phyloP scores from a whole-genome alignment of 2,797 vertebrate genomes.

The Onychomys torridus region DNA sequence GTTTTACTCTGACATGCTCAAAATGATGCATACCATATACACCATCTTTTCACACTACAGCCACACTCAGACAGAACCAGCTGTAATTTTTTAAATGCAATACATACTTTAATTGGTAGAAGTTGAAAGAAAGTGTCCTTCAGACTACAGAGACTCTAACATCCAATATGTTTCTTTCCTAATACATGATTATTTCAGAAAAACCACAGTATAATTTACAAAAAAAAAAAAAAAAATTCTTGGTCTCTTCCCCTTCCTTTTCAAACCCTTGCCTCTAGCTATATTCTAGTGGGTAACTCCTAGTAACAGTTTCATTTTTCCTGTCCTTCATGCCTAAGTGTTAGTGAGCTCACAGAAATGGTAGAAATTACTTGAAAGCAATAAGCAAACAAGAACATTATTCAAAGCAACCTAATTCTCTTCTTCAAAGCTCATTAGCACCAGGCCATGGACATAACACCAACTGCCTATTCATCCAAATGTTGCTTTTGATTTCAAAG shows the following conservation, averaged over 20 bases:
- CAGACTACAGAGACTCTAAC: neutral
- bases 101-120: neutral
- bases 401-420: conserved; percentile 48
- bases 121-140: neutral
- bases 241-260: neutral
- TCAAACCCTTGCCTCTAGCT: conserved; percentile 34
- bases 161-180: neutral
- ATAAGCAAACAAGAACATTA: conserved; percentile 37
- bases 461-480: conserved; percentile 37
- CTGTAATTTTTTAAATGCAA: neutral
- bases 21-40: neutral
- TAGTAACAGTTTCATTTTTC: conserved; percentile 46
- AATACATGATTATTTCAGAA: conserved; percentile 13
- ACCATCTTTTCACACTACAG: neutral
- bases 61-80: neutral
- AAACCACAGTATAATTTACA: conserved; percentile 45
- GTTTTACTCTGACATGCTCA: neutral
- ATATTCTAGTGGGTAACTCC: conserved; percentile 56
- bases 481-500: conserved; percentile 41
- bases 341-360: neutral
- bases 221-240: neutral
- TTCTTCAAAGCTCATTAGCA: conserved; percentile 59
- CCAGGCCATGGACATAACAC: conserved; percentile 14
- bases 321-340: conserved; percentile 27
- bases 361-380: conserved; percentile 50